These are phyloP conservation scores for Sylvilagus bachmani DNA, from an alignment of 2,113 vertebrate species.

Conservation along the genomic window DNA sequence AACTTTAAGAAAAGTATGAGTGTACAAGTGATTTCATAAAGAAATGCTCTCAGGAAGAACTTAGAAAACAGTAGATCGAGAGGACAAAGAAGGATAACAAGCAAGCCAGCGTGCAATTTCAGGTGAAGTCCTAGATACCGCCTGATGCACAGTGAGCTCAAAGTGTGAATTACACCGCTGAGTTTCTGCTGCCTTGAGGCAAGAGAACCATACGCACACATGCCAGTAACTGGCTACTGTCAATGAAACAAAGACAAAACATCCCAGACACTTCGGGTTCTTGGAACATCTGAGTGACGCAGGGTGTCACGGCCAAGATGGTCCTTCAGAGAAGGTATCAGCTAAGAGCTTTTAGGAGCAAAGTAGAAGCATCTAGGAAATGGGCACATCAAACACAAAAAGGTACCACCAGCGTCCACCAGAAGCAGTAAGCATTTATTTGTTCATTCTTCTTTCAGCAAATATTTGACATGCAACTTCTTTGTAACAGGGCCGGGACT, in stretches of 20 bases:
- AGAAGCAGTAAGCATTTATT: background rate
- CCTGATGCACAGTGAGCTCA: background rate
- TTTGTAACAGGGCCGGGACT: background rate
- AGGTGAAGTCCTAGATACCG: background rate
- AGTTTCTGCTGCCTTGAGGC: background rate
- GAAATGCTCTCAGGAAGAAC: background rate
- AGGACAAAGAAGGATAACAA: background rate
- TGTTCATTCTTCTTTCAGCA: background rate
- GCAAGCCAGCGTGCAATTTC: background rate
- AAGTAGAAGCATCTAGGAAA: background rate
- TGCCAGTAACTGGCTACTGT: background rate
- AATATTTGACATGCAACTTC: background rate
- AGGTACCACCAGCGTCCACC: accelerated
- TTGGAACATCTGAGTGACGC: background rate
- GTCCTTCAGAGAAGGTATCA: background rate
- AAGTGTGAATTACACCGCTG: background rate
- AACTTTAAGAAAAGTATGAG: background rate
- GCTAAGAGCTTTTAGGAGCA: background rate
- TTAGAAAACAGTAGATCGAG: background rate
- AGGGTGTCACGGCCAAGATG: background rate
- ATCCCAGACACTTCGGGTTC: background rate
- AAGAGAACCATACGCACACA: background rate
- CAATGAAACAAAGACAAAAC: background rate
- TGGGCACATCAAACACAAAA: background rate
- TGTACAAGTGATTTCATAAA: background rate